Evolutionary conservation across 2,888 invertebrate species (phyloP), one percentile per base, ranked within the genome.

Genomic region (Diarsia brunnea): DNA sequence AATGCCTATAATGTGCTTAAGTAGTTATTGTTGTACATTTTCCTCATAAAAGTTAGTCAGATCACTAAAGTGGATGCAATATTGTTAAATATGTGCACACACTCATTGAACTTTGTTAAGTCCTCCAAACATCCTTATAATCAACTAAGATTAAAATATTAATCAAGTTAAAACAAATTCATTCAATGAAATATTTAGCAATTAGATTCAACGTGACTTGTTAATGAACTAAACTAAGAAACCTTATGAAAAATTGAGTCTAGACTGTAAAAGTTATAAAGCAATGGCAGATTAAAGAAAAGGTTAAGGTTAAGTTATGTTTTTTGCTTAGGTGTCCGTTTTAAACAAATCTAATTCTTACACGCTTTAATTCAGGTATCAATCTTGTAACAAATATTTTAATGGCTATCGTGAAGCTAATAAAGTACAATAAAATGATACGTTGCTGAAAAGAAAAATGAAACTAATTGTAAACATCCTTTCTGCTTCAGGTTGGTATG

Each of bases 211-310:
- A 49, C 58, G 63, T 11, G 21, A 58, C 1, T 63, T 49, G 51
- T 73, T 75, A 80, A 67, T 82, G 67, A 74, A 78, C 67, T 69
- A 75, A 74, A 78, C 67, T 69, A 75, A 67, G 64, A 69, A 81
- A 81, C 71, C 63, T 67, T 69, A 72, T 87, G 84, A 87, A 85
- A 84, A 79, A 87, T 87, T 70, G 65, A 64, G 86, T 87, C 78
- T 84, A 82, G 86, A 84, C 80, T 60, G 61, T 66, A 72, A 63
- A 49, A 83, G 47, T 58, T 49, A 64, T 65, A 27, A 63, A 61
- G 66, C 60, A 73, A 78, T 71, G 51, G 63, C 27, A 61, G 38
- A 67, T 65, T 64, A 67, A 72, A 49, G 0, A 72, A 78, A 82
- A 86, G 69, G 82, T 86, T 67, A 82, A 87, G 85, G 82, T 67